Conservation (phyloP, 2,113 vertebrate species). For the Nothobranchius kuhntae region DNA sequence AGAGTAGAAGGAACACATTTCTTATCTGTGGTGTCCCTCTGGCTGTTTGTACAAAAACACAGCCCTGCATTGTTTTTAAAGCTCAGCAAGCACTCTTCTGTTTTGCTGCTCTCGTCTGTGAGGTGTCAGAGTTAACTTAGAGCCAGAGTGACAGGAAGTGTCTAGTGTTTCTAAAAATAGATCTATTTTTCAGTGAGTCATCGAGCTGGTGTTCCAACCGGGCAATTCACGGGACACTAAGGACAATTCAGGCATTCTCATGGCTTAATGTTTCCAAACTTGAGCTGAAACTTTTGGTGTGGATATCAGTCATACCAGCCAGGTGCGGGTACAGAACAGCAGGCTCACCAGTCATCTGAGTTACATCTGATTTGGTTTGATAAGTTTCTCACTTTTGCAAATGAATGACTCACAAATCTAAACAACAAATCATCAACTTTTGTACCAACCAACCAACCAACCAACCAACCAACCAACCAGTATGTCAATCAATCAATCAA, state of each 20-base stretch:
- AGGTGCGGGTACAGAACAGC: not conserved
- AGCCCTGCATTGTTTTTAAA: not conserved
- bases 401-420: too few species aligned
- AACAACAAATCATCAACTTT: too few species aligned
- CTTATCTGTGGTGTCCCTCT: not conserved
- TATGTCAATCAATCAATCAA: too few species aligned
- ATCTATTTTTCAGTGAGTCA: conserved; percentile 59
- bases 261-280: not conserved
- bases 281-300: not conserved
- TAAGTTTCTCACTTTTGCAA: too few species aligned
- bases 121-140: conserved; percentile 31
- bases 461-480: too few species aligned
- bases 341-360: not conserved
- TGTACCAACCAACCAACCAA: too few species aligned
- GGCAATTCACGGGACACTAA: conserved; percentile 11
- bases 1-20: not conserved
- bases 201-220: conserved; percentile 5
- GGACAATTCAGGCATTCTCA: conserved; percentile 5
- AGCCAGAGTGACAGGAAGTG: conserved; percentile 53
- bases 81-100: not conserved
- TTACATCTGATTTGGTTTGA: not conserved
- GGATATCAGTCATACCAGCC: not conserved
- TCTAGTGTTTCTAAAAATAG: conserved; percentile 61
- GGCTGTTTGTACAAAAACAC: conserved; percentile 2
- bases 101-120: conserved; percentile 20